These are phyloP conservation scores for Etia nguti DNA, from an alignment of 2,113 vertebrate genomes.

Conservation along the genomic window DNA sequence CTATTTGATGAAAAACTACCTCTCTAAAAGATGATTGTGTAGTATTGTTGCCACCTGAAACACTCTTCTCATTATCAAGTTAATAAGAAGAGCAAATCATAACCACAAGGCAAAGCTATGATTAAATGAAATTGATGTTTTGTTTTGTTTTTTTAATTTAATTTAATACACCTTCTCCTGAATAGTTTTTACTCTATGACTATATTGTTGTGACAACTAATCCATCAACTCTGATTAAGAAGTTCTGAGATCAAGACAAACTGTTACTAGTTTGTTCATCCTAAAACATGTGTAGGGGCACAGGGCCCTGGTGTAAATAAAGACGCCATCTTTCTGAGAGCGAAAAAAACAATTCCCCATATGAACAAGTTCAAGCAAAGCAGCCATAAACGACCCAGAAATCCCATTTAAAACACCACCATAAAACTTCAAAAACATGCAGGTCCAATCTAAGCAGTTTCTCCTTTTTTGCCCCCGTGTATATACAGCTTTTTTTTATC, in stretches of 20 bases:
- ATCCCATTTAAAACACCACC: conserved; percentile 34
- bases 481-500: not conserved
- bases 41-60: not conserved
- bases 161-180: not conserved
- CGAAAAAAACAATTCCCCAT: not conserved
- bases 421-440: conserved; percentile 61
- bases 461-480: not conserved
- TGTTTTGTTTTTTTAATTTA: too few relatives aligned
- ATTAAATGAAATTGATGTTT: not conserved
- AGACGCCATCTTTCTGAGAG: not conserved
- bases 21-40: not conserved
- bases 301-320: not conserved
- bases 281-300: not conserved
- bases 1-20: not conserved
- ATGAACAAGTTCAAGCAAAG: not conserved
- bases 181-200: not conserved
- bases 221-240: not conserved
- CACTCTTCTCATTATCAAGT: not conserved
- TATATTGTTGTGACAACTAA: not conserved
- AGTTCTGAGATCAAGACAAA: not conserved
- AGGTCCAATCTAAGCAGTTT: conserved; percentile 14
- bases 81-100: not conserved
- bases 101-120: not conserved
- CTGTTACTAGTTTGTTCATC: too few relatives aligned
- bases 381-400: conserved; percentile 15